Conservation (phyloP, 2,113 vertebrate species). For the Atrichornis clamosus region DNA sequence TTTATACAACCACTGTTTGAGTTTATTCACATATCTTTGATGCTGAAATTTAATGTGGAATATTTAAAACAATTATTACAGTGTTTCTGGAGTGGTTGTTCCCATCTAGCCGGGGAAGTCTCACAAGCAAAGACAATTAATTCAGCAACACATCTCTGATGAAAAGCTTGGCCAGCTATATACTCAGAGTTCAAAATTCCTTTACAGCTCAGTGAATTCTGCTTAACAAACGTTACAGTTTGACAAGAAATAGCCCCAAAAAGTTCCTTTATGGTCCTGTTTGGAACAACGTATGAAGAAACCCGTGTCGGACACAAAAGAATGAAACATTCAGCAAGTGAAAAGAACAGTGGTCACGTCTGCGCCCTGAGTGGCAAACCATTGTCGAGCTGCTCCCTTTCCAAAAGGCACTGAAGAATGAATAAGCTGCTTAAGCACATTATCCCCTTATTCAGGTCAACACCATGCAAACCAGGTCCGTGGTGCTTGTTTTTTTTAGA, state of each 20-base stretch:
- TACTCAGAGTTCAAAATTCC: conserved; percentile 36
- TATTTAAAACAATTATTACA: neutral
- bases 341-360: conserved; percentile 59
- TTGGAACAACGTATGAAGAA: conserved; percentile 39
- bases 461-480: conserved; percentile 5
- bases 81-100: neutral
- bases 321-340: conserved; percentile 52
- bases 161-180: conserved; percentile 34
- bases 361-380: conserved; percentile 30
- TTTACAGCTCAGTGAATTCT: conserved; percentile 59
- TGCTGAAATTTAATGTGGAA: neutral
- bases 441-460: conserved; percentile 65
- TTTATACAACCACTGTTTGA: neutral
- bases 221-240: conserved; percentile 43
- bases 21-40: neutral
- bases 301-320: neutral
- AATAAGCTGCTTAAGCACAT: conserved; percentile 62
- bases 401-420: conserved; percentile 43
- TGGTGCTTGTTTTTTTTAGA: neutral
- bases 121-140: conserved; percentile 29
- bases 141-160: neutral
- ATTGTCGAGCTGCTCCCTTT: conserved; percentile 14
- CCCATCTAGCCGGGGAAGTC: conserved; percentile 6
- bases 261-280: conserved; percentile 36
- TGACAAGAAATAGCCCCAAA: conserved; percentile 34